phyloP scores from a whole-genome alignment of 2,888 invertebrate species.

The Leucania comma region DNA sequence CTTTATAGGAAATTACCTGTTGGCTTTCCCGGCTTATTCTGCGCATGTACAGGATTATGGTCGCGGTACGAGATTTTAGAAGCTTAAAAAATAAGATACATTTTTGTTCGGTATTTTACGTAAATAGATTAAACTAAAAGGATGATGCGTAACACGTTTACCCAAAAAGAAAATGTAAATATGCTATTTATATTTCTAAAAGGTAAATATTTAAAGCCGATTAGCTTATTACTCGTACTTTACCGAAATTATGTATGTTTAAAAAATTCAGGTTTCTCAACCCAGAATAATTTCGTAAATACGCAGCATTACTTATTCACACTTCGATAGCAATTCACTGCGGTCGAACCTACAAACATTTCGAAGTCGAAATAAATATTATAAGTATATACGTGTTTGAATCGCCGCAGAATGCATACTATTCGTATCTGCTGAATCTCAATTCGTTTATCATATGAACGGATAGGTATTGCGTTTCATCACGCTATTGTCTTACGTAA shows the following conservation, averaged over 20 bases:
- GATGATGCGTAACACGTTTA: neutral
- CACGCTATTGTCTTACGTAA: constrained; percentile 1
- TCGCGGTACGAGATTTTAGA: constrained; percentile 14
- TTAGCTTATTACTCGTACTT: constrained; percentile 21
- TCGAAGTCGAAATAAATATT: constrained; percentile 46
- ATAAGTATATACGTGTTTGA: constrained; percentile 40
- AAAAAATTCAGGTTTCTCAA: neutral
- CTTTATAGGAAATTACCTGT: constrained; percentile 61
- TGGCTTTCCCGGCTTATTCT: constrained; percentile 47
- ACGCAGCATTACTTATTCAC: constrained; percentile 39
- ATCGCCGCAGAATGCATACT: constrained; percentile 10
- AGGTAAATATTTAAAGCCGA: constrained; percentile 10
- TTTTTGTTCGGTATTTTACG: neutral
- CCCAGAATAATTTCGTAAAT: constrained; percentile 34
- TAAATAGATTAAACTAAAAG: constrained; percentile 14
- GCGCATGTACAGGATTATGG: constrained; percentile 29
- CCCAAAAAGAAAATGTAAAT: constrained; percentile 1
- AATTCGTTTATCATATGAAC: constrained; percentile 19
- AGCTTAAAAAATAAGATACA: constrained; percentile 12
- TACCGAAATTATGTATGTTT: neutral
- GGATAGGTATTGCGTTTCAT: constrained; percentile 12
- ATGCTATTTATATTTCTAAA: constrained; percentile 12
- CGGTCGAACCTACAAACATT: constrained; percentile 35
- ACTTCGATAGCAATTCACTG: constrained; percentile 30
- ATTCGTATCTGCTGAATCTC: constrained; percentile 21